Base-by-base conservation (phyloP, 2,113 vertebrate genomes). In the Ctenomys sociabilis region DNA sequence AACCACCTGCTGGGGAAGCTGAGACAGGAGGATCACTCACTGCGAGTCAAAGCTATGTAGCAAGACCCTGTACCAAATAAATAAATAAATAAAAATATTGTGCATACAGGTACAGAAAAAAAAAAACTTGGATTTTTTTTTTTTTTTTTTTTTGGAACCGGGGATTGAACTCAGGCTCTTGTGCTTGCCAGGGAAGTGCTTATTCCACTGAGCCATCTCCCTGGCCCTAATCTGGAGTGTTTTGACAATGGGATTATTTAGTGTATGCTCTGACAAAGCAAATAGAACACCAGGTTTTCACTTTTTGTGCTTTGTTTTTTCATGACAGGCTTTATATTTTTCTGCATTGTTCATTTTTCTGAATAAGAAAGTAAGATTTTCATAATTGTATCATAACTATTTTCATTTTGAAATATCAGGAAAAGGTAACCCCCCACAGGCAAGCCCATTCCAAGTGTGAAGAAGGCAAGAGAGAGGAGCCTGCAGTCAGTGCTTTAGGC, bases 341-440 rank as follows among this genome's bases (percentile, higher is more conserved):
- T 72, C 1, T 57, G 54, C 45, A 66, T 54, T 85, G 26, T 78
- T 92, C 87, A 68, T 88, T 81, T 59, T 75, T 89, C 45, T 91
- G 63, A 89, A 37, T 49, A 30, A 93, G 54, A 77, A 77, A 30
- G 43, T 45, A 17, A 28, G 73, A 45, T 77, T 45, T 77, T 43
- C 68, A 90, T 24, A 82, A 92, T 5, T 88, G 59, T 49, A 83
- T 68, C 28, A 80, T 82, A 92, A 72, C 5, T 7, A 91, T 63
- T 95, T 95, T 40, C 77, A 37, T 84, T 95, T 81, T 95, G 70
- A 87, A 92, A 92, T 87, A 80, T 3, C 91, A 75, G 83, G 37
- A 45, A 85, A 64, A 73, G 82, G 52, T 59, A 43, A 35, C 2
- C 4, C 4, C 3, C 28, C n/a, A 64, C 3, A 40, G 37, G 45